These are phyloP conservation scores for Drosophila setosimentum DNA, from an alignment of 2,888 invertebrate genomes.

Conservation along the genomic window DNA sequence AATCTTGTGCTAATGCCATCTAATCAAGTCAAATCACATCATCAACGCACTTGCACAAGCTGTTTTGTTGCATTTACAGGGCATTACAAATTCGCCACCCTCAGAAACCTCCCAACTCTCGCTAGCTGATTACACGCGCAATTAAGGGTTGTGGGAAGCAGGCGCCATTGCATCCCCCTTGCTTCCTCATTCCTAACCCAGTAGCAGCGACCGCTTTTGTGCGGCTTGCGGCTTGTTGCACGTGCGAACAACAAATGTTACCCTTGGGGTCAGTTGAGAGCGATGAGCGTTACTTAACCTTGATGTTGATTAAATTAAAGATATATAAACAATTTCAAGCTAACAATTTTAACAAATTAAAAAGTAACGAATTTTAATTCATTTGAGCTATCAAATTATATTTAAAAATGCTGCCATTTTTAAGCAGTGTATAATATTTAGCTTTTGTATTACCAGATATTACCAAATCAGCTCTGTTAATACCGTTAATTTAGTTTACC, in stretches of 20 bases:
- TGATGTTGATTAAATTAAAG: constrained; percentile 70
- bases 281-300: constrained; percentile 62
- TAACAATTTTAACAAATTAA: neutral
- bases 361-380: neutral
- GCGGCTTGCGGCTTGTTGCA: constrained; percentile 74
- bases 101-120: constrained; percentile 4
- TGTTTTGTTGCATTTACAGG: constrained; percentile 68
- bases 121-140: constrained; percentile 71
- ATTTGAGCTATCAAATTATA: neutral
- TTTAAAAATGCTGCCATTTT: neutral
- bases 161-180: constrained; percentile 26
- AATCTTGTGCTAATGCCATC: constrained; percentile 63
- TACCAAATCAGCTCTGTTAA: neutral
- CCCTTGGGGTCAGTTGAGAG: constrained; percentile 59
- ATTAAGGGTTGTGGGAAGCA: constrained; percentile 71
- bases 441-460: constrained; percentile 1
- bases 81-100: constrained; percentile 51
- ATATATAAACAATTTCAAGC: constrained; percentile 34
- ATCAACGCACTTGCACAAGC: constrained; percentile 58
- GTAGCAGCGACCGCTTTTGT: constrained; percentile 37
- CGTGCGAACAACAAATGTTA: constrained; percentile 68
- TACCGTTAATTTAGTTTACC: neutral
- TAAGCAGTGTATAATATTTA: neutral
- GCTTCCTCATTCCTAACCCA: constrained; percentile 6
- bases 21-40: constrained; percentile 66